Base-by-base conservation (phyloP, 2,113 vertebrate genomes). In the Callopanchax toddi region DNA sequence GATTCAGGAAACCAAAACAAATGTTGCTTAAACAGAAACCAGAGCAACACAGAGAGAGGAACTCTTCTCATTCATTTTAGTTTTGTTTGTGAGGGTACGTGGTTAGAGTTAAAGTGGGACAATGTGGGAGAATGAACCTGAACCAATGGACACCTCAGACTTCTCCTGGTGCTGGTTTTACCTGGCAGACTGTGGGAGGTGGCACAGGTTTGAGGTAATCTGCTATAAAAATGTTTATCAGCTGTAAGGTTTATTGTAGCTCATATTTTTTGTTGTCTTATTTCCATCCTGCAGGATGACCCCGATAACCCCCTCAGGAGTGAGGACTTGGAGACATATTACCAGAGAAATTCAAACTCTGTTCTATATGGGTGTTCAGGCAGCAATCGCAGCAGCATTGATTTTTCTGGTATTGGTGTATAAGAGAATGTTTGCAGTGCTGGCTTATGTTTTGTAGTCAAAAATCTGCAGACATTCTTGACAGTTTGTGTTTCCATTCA, bases 131-230 rank as follows among this genome's bases (percentile, higher is more conserved):
- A 1, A 8, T 11, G 48, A 17, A n/a, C n/a, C n/a, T 18, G 42
- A 43, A 2, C 49, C 65, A 46, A 97, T 96, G 95, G 95, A 97
- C 80, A 95, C 10, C 29, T 32, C 93, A 0, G 93, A 95, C 1
- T 86, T 71, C 0, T 91, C 91, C 12, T 95, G 92, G 93, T 91
- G 91, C 12, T 95, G 92, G 93, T 95, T 93, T 85, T 96, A 94
- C 67, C 83, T 95, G 78, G 94, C 91, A 0, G 93, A 95, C 17
- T 96, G 95, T 70, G 95, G 94, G 39, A 89, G 92, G 73, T 96
- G 95, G 94, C 94, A 96, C 76, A 93, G 89, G 87, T 93, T 94
- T 85, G 93, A 96, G 94, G 95, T 97, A 93, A 22, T 0, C 0
- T 16, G 2, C 32, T 4, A 18, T n/a, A 1, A 17, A n/a, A 1